These are phyloP conservation scores for Triops cancriformis DNA, from an alignment of 1,140 invertebrate species.

Conservation along the genomic window DNA sequence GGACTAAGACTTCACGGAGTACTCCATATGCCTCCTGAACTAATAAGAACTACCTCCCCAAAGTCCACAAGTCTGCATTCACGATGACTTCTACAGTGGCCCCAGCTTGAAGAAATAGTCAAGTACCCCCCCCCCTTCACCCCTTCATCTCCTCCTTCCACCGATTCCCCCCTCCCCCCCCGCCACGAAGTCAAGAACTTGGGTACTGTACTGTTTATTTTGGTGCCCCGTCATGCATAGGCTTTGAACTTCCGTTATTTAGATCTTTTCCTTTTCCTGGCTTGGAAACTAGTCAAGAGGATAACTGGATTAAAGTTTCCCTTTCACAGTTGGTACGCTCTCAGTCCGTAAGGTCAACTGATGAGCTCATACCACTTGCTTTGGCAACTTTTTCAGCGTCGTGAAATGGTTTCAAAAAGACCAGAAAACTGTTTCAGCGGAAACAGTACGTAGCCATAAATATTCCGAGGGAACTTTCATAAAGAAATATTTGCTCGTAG, in stretches of 20 bases:
- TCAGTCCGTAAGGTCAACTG: neutral
- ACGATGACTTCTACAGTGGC: neutral
- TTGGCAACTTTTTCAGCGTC: neutral
- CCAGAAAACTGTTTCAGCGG: too few relatives aligned
- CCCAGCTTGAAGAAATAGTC: neutral
- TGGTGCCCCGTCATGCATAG: neutral
- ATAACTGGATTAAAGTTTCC: constrained; percentile 7
- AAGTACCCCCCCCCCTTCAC: neutral
- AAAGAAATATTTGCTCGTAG: too few relatives aligned
- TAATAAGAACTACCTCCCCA: neutral
- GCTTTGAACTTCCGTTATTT: constrained; percentile 6
- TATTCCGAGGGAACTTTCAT: too few relatives aligned
- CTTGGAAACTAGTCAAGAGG: constrained; percentile 4
- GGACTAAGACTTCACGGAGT: neutral
- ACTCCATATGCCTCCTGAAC: constrained; percentile 4
- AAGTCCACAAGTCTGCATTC: neutral
- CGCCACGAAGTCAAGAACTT: neutral
- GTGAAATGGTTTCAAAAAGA: too few relatives aligned
- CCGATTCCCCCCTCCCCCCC: neutral
- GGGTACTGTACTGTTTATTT: neutral
- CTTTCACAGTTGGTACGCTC: neutral
- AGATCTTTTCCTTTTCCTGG: neutral
- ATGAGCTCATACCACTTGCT: neutral
- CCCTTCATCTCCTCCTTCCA: neutral
- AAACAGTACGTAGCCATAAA: too few relatives aligned